These are phyloP conservation scores for Ormyrus rosae DNA, from an alignment of 2,888 invertebrate species.

Conservation along the genomic window DNA sequence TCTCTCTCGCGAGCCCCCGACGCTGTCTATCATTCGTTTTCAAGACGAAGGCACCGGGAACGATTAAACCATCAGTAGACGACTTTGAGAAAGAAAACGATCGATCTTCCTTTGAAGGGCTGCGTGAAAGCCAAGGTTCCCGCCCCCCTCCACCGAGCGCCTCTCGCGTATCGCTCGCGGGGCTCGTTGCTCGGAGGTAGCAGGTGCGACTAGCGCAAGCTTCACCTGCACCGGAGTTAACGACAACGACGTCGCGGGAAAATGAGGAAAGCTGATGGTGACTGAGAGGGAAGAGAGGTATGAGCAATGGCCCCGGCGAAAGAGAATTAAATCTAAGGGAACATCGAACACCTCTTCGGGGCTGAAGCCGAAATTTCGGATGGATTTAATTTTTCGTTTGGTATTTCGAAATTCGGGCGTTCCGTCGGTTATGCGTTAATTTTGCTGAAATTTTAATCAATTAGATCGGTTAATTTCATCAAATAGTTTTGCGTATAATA, in stretches of 20 bases:
- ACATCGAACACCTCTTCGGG: no score
- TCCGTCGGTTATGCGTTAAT: no score
- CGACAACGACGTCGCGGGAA: not conserved
- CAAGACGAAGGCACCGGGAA: not conserved
- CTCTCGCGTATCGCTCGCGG: not conserved
- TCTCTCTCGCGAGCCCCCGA: not conserved
- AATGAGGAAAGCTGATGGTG: no score
- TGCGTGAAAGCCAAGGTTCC: not conserved
- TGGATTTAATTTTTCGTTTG: no score
- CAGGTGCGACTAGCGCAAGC: slow-evolving; percentile 23
- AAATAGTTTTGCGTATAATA: no score
- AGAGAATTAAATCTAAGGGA: no score
- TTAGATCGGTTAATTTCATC: no score
- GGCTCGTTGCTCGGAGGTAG: not conserved
- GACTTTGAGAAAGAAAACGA: slow-evolving; percentile 19
- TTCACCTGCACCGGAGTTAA: slow-evolving; percentile 24
- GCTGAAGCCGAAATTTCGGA: no score
- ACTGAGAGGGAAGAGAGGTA: no score
- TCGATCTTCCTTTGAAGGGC: slow-evolving; percentile 51
- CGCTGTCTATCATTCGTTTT: slow-evolving; percentile 35
- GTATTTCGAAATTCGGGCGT: no score
- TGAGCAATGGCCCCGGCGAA: no score
- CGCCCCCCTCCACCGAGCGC: not conserved
- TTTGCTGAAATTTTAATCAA: no score
- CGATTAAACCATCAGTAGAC: slow-evolving; percentile 26